Percentiles rank a stretch among this genome's conserved stretches.
Evolutionary conservation across 2,888 invertebrate genomes (phyloP).

Genomic region (Athalia rosae): DNA sequence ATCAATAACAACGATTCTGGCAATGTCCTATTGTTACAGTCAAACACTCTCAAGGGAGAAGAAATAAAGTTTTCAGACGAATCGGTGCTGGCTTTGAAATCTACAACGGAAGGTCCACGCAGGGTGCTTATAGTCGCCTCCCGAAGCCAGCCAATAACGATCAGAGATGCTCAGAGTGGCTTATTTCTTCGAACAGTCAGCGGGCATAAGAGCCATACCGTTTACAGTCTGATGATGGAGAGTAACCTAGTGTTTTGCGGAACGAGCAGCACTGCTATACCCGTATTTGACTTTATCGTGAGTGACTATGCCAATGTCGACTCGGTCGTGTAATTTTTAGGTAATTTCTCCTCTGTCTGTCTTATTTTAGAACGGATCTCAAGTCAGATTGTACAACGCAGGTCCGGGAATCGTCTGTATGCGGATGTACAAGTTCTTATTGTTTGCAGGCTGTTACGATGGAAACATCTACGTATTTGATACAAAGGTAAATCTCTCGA

Average conservation of each 20-base stretch:
- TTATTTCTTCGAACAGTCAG: slow-evolving; percentile 80
- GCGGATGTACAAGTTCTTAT: slow-evolving; percentile 78
- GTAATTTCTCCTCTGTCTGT: slow-evolving; percentile 12
- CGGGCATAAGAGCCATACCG: slow-evolving; percentile 78
- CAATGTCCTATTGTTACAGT: slow-evolving; percentile 53
- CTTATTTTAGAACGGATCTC: slow-evolving; percentile 78
- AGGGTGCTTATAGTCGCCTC: slow-evolving; percentile 83
- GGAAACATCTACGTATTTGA: slow-evolving; percentile 85
- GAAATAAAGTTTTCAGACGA: slow-evolving; percentile 78
- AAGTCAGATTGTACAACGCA: slow-evolving; percentile 77
- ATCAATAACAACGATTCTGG: neutral
- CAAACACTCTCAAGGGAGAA: slow-evolving; percentile 62
- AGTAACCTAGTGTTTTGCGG: slow-evolving; percentile 85
- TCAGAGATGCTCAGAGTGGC: slow-evolving; percentile 84
- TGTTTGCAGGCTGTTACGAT: slow-evolving; percentile 86
- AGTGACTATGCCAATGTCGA: slow-evolving; percentile 67
- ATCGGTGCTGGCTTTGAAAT: slow-evolving; percentile 81
- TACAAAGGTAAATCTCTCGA: slow-evolving; percentile 67
- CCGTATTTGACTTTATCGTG: slow-evolving; percentile 85
- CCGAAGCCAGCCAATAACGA: slow-evolving; percentile 81
- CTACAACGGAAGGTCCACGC: slow-evolving; percentile 84
- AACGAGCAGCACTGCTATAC: slow-evolving; percentile 82
- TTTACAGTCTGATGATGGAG: slow-evolving; percentile 82
- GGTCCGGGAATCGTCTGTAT: slow-evolving; percentile 85
- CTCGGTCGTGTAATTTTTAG: slow-evolving; percentile 18